Evolutionary conservation across 1,140 invertebrate species (phyloP).

Genomic region (Octopus sinensis): DNA sequence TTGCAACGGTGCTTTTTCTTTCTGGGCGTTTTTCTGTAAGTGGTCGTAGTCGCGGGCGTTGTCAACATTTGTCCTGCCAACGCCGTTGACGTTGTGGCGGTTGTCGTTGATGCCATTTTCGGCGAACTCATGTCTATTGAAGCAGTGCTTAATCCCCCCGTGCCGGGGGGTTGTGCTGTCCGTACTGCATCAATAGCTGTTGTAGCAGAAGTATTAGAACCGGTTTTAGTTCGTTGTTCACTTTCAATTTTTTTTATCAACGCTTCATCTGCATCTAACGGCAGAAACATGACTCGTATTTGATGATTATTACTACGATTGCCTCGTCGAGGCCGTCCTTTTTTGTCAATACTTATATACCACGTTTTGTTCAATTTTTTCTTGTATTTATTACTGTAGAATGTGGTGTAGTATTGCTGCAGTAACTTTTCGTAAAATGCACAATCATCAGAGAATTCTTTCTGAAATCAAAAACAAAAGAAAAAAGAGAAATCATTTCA

Average conservation of each 20-base stretch:
- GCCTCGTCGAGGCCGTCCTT: not conserved
- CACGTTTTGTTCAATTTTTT: not conserved
- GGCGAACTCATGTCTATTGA: too few species aligned
- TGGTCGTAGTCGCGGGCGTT: too few species aligned
- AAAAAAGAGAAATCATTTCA: not conserved
- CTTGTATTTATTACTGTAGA: not conserved
- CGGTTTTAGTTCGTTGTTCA: not conserved
- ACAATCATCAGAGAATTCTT: not conserved
- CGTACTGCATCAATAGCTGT: conserved; percentile 2
- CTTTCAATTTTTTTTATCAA: not conserved
- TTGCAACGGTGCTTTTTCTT: too few species aligned
- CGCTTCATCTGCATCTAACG: not conserved
- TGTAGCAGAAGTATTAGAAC: not conserved
- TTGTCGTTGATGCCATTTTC: too few species aligned
- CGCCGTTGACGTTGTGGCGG: too few species aligned
- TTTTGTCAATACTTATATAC: conserved; percentile 7
- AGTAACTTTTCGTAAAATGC: not conserved
- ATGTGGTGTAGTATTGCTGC: not conserved
- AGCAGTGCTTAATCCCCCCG: not conserved
- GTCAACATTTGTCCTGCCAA: too few species aligned
- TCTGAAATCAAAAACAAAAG: not conserved
- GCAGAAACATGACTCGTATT: not conserved
- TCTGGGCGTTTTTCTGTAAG: too few species aligned
- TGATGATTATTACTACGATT: not conserved
- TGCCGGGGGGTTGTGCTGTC: not conserved